phyloP scores from a whole-genome alignment of 1,140 invertebrate genomes.

The Listronotus oregonensis region DNA sequence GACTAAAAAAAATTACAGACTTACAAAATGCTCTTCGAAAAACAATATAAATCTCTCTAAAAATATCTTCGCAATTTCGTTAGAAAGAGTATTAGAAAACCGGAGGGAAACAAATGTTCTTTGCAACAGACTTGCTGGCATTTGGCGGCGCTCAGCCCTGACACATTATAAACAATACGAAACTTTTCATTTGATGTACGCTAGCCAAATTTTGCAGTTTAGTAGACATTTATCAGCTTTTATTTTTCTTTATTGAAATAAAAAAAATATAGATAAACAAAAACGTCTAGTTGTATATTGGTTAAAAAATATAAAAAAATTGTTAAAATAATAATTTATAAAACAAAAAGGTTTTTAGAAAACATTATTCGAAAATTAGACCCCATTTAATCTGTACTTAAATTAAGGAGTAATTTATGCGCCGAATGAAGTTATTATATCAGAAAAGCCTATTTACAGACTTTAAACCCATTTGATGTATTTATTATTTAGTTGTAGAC shows the following conservation, averaged over 20 bases:
- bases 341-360: too few species aligned
- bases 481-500: too few species aligned
- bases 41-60: constrained; percentile 30
- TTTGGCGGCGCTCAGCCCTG: constrained; percentile 22
- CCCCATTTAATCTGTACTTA: too few species aligned
- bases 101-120: constrained; percentile 21
- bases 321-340: too few species aligned
- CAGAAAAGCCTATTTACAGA: too few species aligned
- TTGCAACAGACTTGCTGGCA: constrained; percentile 31
- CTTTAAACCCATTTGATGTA: too few species aligned
- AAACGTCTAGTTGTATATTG: too few species aligned
- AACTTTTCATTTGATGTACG: constrained; percentile 28
- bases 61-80: constrained; percentile 28
- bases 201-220: constrained; percentile 6
- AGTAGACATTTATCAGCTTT: constrained; percentile 29
- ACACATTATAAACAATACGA: constrained; percentile 32
- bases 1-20: background rate
- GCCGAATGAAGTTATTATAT: too few species aligned
- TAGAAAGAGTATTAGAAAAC: constrained; percentile 14
- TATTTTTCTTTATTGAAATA: background rate
- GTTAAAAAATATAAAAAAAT: too few species aligned
- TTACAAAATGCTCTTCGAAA: constrained; percentile 10
- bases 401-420: too few species aligned
- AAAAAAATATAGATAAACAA: too few species aligned
- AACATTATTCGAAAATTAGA: too few species aligned